Base-by-base conservation (phyloP, 2,888 invertebrate species). In the Pristionchus entomophagus region DNA sequence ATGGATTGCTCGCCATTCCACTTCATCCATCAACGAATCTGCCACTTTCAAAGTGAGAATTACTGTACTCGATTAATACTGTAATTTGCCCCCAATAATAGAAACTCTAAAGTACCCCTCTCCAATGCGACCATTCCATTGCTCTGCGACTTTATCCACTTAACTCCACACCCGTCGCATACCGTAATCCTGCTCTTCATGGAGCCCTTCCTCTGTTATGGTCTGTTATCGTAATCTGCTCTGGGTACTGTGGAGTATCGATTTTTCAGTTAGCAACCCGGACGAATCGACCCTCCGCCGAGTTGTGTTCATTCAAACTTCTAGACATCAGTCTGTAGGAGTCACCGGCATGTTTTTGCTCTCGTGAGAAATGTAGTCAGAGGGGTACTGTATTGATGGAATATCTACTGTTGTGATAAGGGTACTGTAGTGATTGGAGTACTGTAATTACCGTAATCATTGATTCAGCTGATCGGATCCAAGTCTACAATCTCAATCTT, bases 151-250 rank as follows among this genome's bases (percentile, higher is more conserved):
- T 73, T 73, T 41, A 73, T 73, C 73, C 26, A 41, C 41, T n/a
- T 32, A 22, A 73, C 38, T 22, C n/a, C 10, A 8, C 38, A 45
- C 41, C 73, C 41, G 8, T 41, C 32, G 17, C 41, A 73, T 41
- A 17, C 73, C n/a, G 41, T 73, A n/a, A 19, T 73, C 41, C 10
- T 73, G 3, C 73, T 73, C 73, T 73, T 73, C 73, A 73, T 73
- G 73, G 10, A 4, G 41, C 73, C 73, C 38, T 73, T 73, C 73
- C n/a, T n/a, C 26, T 73, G 73, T 41, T 38, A 41, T 0, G n/a
- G 73, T 73, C 1, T 1, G 32, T 35, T 45, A 45, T 41, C 22
- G 69, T 41, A 73, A 41, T 41, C 35, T 59, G 22, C 14, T 53
- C n/a, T 6, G 22, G 62, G 22, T 3, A 62, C 62, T 8, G 62